Evolutionary conservation across 2,797 vertebrate genomes (phyloP), one percentile per base, ranked within the genome.

Genomic region (Acanthornis magna): DNA sequence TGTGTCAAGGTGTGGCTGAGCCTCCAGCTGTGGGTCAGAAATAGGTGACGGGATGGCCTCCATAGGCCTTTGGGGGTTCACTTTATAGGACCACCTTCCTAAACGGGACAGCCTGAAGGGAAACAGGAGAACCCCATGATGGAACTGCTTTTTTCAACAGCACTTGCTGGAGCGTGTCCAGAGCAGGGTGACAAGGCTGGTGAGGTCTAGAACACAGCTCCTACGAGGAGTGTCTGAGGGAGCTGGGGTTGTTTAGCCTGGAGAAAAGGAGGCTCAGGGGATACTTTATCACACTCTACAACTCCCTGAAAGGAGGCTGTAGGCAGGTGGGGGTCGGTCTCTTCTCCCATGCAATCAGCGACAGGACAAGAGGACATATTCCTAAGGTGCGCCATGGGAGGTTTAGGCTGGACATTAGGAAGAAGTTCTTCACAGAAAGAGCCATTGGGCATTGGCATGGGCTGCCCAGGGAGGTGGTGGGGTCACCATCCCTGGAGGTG

Each of bases 271-370:
- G 23, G n/a, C 19, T 47, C 15, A 4, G 8, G n/a, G 15, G 15
- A 62, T 27, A 38, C 10, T 22, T 45, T n/a, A 16, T 9, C 38
- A 17, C 4, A 9, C 6, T 12, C 22, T 27, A 13, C 15, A 55
- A 32, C 21, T 66, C 40, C 3, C 9, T 22, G n/a, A 40, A 36
- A 62, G n/a, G 19, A n/a, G 6, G 12, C 5, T 54, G 29, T 38
- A 82, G 16, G 9, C 57, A 19, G 22, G 22, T 32, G 14, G 14
- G 5, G 7, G 9, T 54, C 4, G 1, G 11, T 22, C n/a, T 47
- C 23, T 45, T 54, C 40, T 17, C 57, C 40, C n/a, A n/a, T 17
- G 9, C n/a, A 54, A 22, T 11, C 40, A 22, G 8, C 0, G 1
- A 72, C 3, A 54, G 48, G 12, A 72, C 6, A 47, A 54, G 40